Evolutionary conservation across 1,140 invertebrate species (phyloP).

Genomic region (Drosophila ironensis): DNA sequence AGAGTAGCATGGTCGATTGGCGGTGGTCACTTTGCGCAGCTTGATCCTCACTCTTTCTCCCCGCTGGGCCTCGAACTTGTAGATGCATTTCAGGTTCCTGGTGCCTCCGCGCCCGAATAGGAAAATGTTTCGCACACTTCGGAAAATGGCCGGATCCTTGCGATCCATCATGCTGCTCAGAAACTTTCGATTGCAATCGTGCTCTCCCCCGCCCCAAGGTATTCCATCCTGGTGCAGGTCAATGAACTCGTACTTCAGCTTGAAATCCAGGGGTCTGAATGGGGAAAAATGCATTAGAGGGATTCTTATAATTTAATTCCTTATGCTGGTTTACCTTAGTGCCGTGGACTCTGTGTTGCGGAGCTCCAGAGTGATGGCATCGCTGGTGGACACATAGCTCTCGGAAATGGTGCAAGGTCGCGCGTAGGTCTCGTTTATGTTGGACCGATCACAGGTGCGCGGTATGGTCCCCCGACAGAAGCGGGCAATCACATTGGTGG

Average conservation of each 20-base stretch:
- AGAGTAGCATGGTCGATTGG: slow-evolving; percentile 86
- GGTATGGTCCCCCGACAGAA: slow-evolving; percentile 91
- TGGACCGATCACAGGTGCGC: slow-evolving; percentile 88
- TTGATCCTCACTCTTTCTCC: slow-evolving; percentile 89
- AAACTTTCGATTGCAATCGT: slow-evolving; percentile 83
- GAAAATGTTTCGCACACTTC: slow-evolving; percentile 90
- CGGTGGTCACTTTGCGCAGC: slow-evolving; percentile 86
- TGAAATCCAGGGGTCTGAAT: slow-evolving; percentile 87
- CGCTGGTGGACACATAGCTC: slow-evolving; percentile 91
- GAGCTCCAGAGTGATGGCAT: slow-evolving; percentile 90
- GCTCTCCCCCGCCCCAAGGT: slow-evolving; percentile 85
- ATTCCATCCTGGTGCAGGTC: slow-evolving; percentile 93
- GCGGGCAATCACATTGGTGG: slow-evolving; percentile 88
- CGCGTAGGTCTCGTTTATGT: slow-evolving; percentile 80
- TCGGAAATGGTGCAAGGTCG: slow-evolving; percentile 91
- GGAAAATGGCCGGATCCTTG: slow-evolving; percentile 85
- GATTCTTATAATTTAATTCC: not conserved
- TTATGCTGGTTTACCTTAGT: slow-evolving; percentile 82
- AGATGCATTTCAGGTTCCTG: slow-evolving; percentile 91
- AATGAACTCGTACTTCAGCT: slow-evolving; percentile 94
- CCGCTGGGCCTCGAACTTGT: slow-evolving; percentile 91
- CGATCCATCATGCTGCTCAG: slow-evolving; percentile 85
- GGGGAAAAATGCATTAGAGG: not conserved
- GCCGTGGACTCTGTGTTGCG: slow-evolving; percentile 91
- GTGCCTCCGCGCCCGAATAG: slow-evolving; percentile 92